Base-by-base conservation (phyloP, 2,888 invertebrate species). In the Meandrusa payeni region DNA sequence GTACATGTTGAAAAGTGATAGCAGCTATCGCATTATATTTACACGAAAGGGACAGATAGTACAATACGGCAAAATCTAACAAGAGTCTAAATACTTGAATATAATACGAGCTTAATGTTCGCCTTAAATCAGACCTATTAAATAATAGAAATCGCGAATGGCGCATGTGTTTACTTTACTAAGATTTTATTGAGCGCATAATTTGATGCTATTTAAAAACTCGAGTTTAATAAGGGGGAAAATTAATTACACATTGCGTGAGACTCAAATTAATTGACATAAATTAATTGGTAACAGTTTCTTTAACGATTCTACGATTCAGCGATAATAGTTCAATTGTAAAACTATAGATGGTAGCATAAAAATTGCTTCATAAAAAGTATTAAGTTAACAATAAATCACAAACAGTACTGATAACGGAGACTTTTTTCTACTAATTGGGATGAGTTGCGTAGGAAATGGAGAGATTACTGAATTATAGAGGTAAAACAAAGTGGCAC, bases 121-220 rank as follows among this genome's bases (percentile, higher is more conserved):
- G n/a, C 27, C 37, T 47, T 24, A 43, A 57, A 50, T 54, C 50
- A 11, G 52, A 42, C 56, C 60, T 20, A 28, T 57, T 50, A 36
- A 45, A 52, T 42, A 47, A 50, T 48, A 55, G 57, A 56, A 38
- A 43, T 37, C 31, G 70, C 52, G 71, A 69, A 72, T 71, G 77
- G 83, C 83, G 83, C 83, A 79, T 79, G 80, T 76, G 78, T 79
- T 71, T 67, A 57, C 61, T 37, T 43, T 38, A n/a, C n/a, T n/a
- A n/a, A 37, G 66, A 73, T 64, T 78, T 76, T 85, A 81, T 81
- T 80, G 82, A 85, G 75, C 83, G 81, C 71, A 59, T 68, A 68
- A 59, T 60, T 65, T 65, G 51, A 50, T 54, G 62, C 75, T 83
- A 79, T 81, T 77, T 81, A 76, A 83, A 78, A 78, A 68, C 13